These are phyloP conservation scores for Epizoanthus ramosus DNA, from an alignment of 92 coral and sea anemone genomes.

Conservation along the genomic window DNA sequence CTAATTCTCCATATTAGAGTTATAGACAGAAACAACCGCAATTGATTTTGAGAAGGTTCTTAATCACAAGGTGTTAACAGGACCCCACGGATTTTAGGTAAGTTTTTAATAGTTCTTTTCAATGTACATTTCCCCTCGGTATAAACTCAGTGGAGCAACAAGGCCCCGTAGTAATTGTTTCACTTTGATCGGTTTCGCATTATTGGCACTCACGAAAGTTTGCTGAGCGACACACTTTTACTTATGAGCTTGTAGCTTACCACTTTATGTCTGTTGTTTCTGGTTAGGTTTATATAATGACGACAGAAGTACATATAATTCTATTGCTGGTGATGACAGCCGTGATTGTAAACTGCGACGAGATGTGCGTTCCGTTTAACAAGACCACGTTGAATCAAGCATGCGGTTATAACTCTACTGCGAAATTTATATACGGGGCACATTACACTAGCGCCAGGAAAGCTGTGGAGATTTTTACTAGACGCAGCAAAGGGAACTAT, in stretches of 20 bases:
- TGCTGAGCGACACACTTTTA: neutral
- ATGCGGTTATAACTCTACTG: constrained; percentile 65
- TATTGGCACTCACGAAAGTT: neutral
- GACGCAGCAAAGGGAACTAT: neutral
- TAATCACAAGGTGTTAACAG: neutral
- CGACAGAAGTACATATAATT: neutral
- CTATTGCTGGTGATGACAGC: neutral
- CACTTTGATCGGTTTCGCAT: neutral
- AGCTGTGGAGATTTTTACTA: constrained; percentile 25
- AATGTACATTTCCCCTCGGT: neutral
- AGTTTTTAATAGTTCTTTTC: neutral
- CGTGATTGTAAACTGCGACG: constrained; percentile 26
- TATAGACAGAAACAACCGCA: neutral
- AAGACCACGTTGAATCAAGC: constrained; percentile 16
- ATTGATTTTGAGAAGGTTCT: neutral
- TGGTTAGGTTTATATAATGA: constrained; percentile 23
- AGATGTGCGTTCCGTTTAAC: constrained; percentile 47
- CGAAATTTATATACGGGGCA: neutral
- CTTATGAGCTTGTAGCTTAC: neutral
- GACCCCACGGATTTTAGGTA: neutral
- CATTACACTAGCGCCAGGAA: neutral
- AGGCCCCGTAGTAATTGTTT: neutral
- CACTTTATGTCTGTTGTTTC: neutral
- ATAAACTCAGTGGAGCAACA: neutral
- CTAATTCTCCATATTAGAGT: neutral